Evolutionary conservation across 2,888 invertebrate genomes (phyloP), one percentile per base, ranked within the genome.

Genomic region (Caradrina kadenii): DNA sequence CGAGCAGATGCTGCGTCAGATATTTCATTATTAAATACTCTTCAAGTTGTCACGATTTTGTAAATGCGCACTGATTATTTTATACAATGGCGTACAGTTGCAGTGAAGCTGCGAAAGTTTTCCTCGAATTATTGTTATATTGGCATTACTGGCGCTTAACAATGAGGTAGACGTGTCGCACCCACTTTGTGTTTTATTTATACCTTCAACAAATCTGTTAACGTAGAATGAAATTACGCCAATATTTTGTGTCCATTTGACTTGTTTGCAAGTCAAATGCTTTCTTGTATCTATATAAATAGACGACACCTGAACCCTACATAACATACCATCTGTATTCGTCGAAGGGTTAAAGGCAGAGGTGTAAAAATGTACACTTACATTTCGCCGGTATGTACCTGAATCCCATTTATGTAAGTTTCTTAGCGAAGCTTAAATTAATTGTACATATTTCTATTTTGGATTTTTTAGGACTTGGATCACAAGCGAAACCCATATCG

Each of bases 1-100:
- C 64, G 76, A 81, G 80, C 86, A 86, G 86, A 79, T 78, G 72
- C 61, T 55, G 31, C 42, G 61, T 65, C 22, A 76, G 69, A 80
- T 84, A 80, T 80, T 78, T 73, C 76, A 79, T 76, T 75, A 77
- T 85, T 84, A 76, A 76, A 79, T 73, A 69, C 69, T 85, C 66
- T 76, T 82, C 73, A 77, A 77, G 52, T 60, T 83, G 80, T 73
- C 76, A 74, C 75, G 50, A 70, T 68, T 55, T 79, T 73, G 71
- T 81, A 76, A 68, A 73, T 73, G 75, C 70, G 76, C 59, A 68
- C 83, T 70, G 74, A 82, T 83, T 84, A 80, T 74, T 75, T 49
- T 35, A n/a, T 50, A 74, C 74, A 79, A 80, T 71, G 61, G 50
- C 22, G 42, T 26, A 50, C 26, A 26, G 59, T 65, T 64, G 77